These are phyloP conservation scores for Protophormia terraenovae DNA, from an alignment of 2,888 invertebrate genomes.

Conservation along the genomic window DNA sequence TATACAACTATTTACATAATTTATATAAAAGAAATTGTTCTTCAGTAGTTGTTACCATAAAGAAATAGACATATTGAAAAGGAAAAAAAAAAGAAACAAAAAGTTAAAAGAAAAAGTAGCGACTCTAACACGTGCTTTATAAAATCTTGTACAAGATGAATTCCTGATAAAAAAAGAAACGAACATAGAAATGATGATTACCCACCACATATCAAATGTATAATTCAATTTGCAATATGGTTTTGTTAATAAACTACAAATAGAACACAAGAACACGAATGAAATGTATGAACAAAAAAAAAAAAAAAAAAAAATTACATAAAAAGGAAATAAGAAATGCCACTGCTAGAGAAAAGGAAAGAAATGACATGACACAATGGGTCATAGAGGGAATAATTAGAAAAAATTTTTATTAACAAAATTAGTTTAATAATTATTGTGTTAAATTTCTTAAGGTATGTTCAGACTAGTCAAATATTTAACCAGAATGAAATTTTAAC, in stretches of 20 bases:
- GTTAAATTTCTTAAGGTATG: too few relatives aligned
- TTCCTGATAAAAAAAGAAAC: neutral
- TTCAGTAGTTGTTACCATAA: neutral
- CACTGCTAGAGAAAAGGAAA: neutral
- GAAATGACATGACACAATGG: neutral
- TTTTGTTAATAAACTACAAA: constrained; percentile 44
- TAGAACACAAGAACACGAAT: neutral
- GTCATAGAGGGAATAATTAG: neutral
- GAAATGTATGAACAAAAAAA: neutral
- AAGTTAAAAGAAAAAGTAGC: neutral
- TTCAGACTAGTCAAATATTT: too few relatives aligned
- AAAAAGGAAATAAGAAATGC: neutral
- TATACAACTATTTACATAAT: neutral
- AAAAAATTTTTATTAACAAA: too few relatives aligned
- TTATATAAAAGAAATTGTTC: neutral
- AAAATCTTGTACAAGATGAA: neutral
- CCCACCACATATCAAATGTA: constrained; percentile 43
- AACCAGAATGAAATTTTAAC: too few relatives aligned
- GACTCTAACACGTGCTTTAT: neutral
- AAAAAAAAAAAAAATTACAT: neutral
- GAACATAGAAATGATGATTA: neutral
- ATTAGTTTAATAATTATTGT: too few relatives aligned
- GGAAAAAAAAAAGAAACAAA: neutral
- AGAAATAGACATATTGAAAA: too few relatives aligned
- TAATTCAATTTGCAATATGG: constrained; percentile 61